These are phyloP conservation scores for Sinotaia quadrata DNA, from an alignment of 2,888 invertebrate genomes.

Conservation along the genomic window DNA sequence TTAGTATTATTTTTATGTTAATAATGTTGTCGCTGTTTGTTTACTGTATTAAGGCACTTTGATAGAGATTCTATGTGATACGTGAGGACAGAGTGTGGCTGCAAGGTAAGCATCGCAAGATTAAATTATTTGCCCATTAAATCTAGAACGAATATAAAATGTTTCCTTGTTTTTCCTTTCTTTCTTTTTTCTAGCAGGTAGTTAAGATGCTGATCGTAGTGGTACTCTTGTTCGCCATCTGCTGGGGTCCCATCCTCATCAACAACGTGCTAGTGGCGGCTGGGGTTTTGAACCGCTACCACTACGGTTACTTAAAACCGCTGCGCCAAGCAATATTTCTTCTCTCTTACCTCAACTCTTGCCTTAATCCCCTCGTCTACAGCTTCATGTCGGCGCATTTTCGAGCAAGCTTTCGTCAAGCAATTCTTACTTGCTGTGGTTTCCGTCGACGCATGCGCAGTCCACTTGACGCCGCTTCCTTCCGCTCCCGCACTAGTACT, in stretches of 20 bases:
- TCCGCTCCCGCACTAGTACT: constrained; percentile 12
- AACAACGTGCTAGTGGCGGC: constrained; percentile 80
- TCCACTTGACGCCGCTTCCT: constrained; percentile 3
- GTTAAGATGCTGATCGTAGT: constrained; percentile 82
- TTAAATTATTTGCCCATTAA: no score
- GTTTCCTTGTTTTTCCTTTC: background rate
- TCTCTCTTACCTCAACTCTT: constrained; percentile 83
- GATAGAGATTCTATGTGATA: no score
- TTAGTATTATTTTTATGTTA: no score
- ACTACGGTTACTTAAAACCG: constrained; percentile 76
- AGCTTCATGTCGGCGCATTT: constrained; percentile 84
- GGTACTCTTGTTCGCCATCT: constrained; percentile 80
- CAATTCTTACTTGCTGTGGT: constrained; percentile 50
- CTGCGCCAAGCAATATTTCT: constrained; percentile 78
- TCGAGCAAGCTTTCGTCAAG: constrained; percentile 73
- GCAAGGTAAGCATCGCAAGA: no score
- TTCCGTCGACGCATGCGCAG: constrained; percentile 10
- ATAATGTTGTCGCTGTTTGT: no score
- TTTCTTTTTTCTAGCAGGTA: constrained; percentile 74
- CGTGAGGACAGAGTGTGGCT: no score
- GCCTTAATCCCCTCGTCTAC: constrained; percentile 82
- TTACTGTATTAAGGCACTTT: no score
- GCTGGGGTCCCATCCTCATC: constrained; percentile 81
- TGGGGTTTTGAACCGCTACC: constrained; percentile 74
- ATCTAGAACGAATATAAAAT: no score